phyloP scores from a whole-genome alignment of 1,140 invertebrate species.

The Melipona quadrifasciata region DNA sequence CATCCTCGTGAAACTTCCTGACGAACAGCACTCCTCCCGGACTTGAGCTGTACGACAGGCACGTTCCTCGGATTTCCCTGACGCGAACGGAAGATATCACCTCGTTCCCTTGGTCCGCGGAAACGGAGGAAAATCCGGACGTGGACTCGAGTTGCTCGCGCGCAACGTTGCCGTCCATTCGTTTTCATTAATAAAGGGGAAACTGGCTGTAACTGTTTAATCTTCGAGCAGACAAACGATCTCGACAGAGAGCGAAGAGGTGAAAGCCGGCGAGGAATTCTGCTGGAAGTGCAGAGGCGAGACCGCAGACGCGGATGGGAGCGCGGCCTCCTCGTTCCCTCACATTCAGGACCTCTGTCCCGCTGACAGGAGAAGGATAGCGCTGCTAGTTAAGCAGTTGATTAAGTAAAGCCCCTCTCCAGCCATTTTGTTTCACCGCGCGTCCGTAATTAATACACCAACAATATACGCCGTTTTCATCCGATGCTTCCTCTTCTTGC shows the following conservation, averaged over 20 bases:
- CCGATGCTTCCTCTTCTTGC: too few species aligned
- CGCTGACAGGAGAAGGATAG: constrained; percentile 68
- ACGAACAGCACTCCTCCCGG: not conserved
- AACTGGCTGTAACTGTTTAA: constrained; percentile 39
- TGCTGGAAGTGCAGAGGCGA: constrained; percentile 65
- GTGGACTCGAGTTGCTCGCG: not conserved
- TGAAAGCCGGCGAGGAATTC: constrained; percentile 44
- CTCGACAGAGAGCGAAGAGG: constrained; percentile 56
- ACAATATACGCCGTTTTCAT: not conserved
- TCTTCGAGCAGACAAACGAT: constrained; percentile 52
- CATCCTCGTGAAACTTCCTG: not conserved
- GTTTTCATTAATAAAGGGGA: constrained; percentile 12
- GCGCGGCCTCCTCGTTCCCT: constrained; percentile 24
- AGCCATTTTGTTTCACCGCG: not conserved
- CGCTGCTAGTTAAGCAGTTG: constrained; percentile 66
- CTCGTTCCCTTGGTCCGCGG: not conserved
- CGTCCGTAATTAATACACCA: not conserved
- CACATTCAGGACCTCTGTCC: constrained; percentile 71
- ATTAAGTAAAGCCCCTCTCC: constrained; percentile 57
- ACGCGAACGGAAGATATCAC: not conserved
- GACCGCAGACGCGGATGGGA: constrained; percentile 27
- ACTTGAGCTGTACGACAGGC: not conserved
- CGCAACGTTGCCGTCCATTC: not conserved
- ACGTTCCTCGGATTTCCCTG: not conserved
- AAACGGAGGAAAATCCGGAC: not conserved